Conservation (phyloP, 2,797 vertebrate genomes). For the Podarcis lilfordi region DNA sequence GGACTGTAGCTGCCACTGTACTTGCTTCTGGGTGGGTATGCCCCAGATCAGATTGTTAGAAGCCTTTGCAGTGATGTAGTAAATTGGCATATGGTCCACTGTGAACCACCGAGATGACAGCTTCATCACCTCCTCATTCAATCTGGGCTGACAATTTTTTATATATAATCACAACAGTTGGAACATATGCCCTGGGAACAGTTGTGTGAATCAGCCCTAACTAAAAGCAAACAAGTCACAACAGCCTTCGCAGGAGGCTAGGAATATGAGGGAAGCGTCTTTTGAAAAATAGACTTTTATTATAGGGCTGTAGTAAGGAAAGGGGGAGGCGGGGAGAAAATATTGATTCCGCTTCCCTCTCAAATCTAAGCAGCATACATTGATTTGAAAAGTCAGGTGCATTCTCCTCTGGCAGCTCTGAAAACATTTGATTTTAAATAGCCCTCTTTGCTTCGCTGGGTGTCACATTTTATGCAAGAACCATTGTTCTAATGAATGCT, state of each 20-base stretch:
- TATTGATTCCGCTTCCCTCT: constrained; percentile 4
- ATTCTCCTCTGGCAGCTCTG: constrained; percentile 32
- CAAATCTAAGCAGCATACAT: background rate
- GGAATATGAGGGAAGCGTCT: constrained; percentile 24
- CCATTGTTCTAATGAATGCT: constrained; percentile 53
- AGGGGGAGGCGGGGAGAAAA: too few relatives aligned
- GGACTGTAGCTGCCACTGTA: background rate
- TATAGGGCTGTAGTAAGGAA: background rate
- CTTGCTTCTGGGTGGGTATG: background rate
- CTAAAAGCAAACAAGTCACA: background rate
- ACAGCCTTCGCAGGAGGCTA: background rate
- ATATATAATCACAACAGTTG: constrained; percentile 5
- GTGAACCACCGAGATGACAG: background rate
- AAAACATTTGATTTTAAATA: constrained; percentile 70
- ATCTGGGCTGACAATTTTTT: constrained; percentile 17
- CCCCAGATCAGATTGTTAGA: background rate
- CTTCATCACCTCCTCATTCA: constrained; percentile 25
- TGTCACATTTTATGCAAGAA: constrained; percentile 46
- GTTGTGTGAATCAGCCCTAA: constrained; percentile 10
- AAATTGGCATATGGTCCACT: constrained; percentile 6
- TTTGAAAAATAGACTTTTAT: background rate
- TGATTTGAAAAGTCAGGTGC: background rate
- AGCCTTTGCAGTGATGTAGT: background rate
- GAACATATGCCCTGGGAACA: constrained; percentile 21
- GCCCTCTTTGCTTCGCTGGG: constrained; percentile 42